These are phyloP conservation scores for Ahaetulla prasina DNA, from an alignment of 2,113 vertebrate genomes.

Conservation along the genomic window DNA sequence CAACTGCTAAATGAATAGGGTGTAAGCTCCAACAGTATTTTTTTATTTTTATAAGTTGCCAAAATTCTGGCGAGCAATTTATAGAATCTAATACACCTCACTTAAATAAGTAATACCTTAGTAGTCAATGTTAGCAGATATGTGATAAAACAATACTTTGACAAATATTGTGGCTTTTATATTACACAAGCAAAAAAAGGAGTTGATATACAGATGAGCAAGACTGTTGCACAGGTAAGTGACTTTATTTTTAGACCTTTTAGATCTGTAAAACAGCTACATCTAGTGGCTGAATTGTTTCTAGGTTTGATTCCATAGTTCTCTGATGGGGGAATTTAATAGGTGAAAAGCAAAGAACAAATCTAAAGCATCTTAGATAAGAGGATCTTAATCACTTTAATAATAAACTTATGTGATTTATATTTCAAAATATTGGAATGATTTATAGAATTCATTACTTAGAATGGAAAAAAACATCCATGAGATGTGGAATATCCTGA, in stretches of 20 bases:
- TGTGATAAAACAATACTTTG: not conserved
- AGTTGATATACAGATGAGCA: not conserved
- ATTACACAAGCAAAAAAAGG: not conserved
- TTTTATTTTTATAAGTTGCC: not conserved
- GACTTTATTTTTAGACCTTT: not conserved
- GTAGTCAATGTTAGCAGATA: not conserved
- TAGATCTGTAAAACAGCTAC: not conserved
- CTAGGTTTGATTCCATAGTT: not conserved
- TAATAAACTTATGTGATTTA: not conserved
- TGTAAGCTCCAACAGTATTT: not conserved
- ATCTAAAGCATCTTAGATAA: not conserved
- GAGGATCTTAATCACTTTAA: not conserved
- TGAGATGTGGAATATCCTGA: not conserved
- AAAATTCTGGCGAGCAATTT: not conserved
- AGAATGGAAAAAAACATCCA: not conserved
- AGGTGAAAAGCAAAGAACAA: not conserved
- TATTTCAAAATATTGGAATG: not conserved
- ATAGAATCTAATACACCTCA: not conserved
- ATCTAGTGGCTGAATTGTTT: conserved; percentile 10
- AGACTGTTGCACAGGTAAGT: not conserved
- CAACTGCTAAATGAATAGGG: not conserved
- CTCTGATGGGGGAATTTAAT: not conserved
- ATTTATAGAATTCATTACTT: not conserved
- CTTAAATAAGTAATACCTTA: not conserved
- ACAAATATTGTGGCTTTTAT: not conserved